Percentiles rank a stretch among this genome's conserved stretches.
phyloP scores from a whole-genome alignment of 2,797 vertebrate genomes.

The Micromesistius poutassou region DNA sequence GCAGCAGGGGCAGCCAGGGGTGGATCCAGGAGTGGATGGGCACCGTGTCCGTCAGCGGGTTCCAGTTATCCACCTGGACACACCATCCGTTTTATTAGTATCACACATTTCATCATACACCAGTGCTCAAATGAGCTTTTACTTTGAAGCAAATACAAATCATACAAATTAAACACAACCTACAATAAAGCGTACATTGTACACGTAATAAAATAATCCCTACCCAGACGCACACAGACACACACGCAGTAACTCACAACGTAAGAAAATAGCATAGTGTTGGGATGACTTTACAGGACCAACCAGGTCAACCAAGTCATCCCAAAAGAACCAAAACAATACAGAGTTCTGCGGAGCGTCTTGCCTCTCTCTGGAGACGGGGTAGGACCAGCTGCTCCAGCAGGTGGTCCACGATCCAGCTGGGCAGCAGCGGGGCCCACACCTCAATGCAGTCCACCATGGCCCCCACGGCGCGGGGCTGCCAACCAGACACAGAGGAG shows the following conservation, averaged over 20 bases:
- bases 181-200: neutral
- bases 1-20: conserved; percentile 94
- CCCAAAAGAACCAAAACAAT: too few species aligned
- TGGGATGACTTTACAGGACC: too few species aligned
- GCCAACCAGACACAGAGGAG: conserved; percentile 83
- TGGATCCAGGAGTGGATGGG: conserved; percentile 98
- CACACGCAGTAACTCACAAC: neutral
- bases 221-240: neutral
- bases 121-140: neutral
- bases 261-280: too few species aligned
- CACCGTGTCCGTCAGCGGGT: conserved; percentile 94
- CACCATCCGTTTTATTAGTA: neutral
- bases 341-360: too few species aligned
- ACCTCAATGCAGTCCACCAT: conserved; percentile 95
- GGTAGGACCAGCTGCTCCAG: conserved; percentile 95
- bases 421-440: conserved; percentile 87
- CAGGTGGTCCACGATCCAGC: conserved; percentile 90
- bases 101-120: neutral
- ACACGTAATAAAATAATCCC: too few species aligned
- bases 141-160: neutral
- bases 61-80: conserved; percentile 92
- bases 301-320: too few species aligned
- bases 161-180: conserved; percentile 7
- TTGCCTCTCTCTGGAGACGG: conserved; percentile 91
- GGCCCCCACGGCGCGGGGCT: conserved; percentile 84